Percentiles rank a stretch among this genome's conserved stretches.
Evolutionary conservation across 2,888 invertebrate species (phyloP).

Genomic region (Chrysodeixis includens): DNA sequence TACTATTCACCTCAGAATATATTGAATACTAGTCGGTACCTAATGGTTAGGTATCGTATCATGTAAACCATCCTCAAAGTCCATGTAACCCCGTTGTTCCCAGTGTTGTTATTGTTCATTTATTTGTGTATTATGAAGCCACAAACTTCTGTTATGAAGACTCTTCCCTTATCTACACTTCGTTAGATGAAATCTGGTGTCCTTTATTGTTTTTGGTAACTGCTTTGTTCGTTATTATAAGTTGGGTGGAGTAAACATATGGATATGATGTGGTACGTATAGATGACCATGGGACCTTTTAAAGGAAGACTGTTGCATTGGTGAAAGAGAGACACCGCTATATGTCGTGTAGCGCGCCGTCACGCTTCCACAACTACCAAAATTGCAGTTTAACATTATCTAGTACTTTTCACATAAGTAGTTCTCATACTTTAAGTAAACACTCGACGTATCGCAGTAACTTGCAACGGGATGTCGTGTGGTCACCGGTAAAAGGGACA

Average conservation of each 20-base stretch:
- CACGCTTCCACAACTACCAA: too few relatives aligned
- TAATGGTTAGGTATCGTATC: not conserved
- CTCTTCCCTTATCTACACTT: conserved; percentile 33
- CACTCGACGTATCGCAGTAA: too few relatives aligned
- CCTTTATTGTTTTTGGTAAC: not conserved
- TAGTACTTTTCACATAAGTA: too few relatives aligned
- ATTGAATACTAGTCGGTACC: not conserved
- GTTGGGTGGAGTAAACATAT: not conserved
- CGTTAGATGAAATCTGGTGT: conserved; percentile 9
- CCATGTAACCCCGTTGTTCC: conserved; percentile 26
- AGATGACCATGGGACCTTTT: too few relatives aligned
- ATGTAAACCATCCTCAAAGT: conserved; percentile 20
- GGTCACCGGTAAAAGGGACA: too few relatives aligned
- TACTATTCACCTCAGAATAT: not conserved
- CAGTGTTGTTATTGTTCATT: conserved; percentile 46
- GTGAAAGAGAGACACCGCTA: too few relatives aligned
- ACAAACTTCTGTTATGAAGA: conserved; percentile 34
- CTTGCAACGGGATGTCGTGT: too few relatives aligned
- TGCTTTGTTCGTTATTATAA: not conserved
- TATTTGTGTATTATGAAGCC: conserved; percentile 48
- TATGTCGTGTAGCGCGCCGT: too few relatives aligned
- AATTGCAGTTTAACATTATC: too few relatives aligned
- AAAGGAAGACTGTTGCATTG: too few relatives aligned
- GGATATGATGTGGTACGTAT: too few relatives aligned
- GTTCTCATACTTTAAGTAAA: too few relatives aligned